Evolutionary conservation across 2,113 vertebrate species (phyloP).

Genomic region (Zosterops japonicus): DNA sequence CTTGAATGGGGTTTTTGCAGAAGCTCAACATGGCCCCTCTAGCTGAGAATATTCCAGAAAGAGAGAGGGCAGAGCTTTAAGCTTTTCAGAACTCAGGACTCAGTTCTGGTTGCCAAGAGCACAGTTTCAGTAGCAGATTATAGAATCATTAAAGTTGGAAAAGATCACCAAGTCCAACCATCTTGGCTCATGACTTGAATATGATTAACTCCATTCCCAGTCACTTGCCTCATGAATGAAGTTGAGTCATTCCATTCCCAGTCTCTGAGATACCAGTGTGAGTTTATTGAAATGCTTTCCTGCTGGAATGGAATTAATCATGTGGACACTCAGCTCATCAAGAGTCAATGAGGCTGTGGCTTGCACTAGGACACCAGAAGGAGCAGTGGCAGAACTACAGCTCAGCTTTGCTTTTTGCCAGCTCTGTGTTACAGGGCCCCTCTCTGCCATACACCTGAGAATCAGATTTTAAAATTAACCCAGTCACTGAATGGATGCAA

Average conservation of each 20-base stretch:
- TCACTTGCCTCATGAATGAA: not conserved
- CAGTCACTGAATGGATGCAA: not conserved
- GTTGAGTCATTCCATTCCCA: not conserved
- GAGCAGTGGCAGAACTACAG: not conserved
- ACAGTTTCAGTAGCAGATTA: not conserved
- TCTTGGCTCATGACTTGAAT: not conserved
- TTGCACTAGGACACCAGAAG: not conserved
- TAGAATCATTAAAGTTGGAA: not conserved
- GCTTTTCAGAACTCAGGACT: not conserved
- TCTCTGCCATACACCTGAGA: not conserved
- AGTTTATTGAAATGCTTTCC: not conserved
- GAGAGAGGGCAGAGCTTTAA: not conserved
- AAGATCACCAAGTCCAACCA: not conserved
- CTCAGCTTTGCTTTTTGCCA: not conserved
- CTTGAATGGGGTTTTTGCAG: not conserved
- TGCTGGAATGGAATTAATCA: not conserved
- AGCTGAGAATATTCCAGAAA: not conserved
- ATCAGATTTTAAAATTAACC: not conserved
- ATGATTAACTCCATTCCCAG: not conserved
- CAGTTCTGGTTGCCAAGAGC: not conserved
- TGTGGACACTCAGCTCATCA: not conserved
- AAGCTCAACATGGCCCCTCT: not conserved
- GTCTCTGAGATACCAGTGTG: not conserved
- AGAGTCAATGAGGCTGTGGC: rapidly evolving
- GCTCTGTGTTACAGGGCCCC: not conserved